Conservation (phyloP, 2,888 invertebrate species). For the Phorcus lineatus region DNA sequence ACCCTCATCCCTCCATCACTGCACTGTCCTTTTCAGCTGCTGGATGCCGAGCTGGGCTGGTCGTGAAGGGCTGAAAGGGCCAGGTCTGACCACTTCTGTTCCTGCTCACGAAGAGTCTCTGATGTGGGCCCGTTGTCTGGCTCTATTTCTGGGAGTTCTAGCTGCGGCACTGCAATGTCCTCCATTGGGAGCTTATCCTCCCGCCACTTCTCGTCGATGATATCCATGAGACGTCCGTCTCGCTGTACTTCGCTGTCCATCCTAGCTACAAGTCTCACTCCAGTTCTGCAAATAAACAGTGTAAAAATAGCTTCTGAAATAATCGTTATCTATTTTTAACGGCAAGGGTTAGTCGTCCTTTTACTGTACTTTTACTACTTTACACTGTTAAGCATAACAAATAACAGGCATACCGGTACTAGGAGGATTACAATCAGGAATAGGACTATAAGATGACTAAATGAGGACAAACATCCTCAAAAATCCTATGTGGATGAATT, state of each 20-base stretch:
- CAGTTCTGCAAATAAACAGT: no score
- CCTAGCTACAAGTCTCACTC: background rate
- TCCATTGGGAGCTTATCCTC: conserved; percentile 83
- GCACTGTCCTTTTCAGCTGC: conserved; percentile 34
- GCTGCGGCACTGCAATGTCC: conserved; percentile 88
- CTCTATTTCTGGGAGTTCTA: conserved; percentile 94
- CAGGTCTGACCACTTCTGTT: conserved; percentile 83
- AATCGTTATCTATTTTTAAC: no score
- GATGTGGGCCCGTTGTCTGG: conserved; percentile 87
- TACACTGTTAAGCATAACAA: no score
- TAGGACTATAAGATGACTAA: no score
- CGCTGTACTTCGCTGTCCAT: conserved; percentile 88
- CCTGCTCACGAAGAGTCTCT: conserved; percentile 91
- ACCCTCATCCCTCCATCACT: no score
- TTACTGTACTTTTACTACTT: no score
- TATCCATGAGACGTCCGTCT: conserved; percentile 84
- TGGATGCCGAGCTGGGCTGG: conserved; percentile 55
- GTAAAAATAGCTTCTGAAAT: no score
- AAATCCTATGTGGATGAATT: no score
- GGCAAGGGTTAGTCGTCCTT: no score
- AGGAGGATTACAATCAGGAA: no score
- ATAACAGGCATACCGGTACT: no score
- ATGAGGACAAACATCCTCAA: no score
- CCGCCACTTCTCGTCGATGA: conserved; percentile 92
- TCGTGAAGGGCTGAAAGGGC: conserved; percentile 69